Evolutionary conservation across 2,888 invertebrate genomes (phyloP).

Genomic region (Chelonus formosanus): DNA sequence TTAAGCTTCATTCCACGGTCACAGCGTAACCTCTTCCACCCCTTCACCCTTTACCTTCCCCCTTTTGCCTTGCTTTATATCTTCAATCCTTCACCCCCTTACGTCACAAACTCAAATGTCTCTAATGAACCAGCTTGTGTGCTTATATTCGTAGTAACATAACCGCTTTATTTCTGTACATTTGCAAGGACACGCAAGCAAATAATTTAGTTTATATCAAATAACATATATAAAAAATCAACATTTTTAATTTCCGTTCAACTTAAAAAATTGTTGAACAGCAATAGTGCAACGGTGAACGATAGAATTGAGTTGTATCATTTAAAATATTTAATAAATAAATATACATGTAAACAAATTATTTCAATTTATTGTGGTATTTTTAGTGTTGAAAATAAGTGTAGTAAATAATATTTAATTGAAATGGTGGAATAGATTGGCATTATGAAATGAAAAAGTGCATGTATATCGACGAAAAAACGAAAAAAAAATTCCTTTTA

Average conservation of each 20-base stretch:
- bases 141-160: slow-evolving; percentile 62
- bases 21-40: slow-evolving; percentile 38
- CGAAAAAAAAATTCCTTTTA: too few species aligned
- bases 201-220: slow-evolving; percentile 51
- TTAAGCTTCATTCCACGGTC: slow-evolving; percentile 45
- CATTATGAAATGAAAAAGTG: too few species aligned
- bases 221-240: not conserved
- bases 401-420: too few species aligned
- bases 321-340: too few species aligned
- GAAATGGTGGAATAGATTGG: too few species aligned
- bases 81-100: slow-evolving; percentile 34
- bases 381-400: too few species aligned
- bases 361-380: too few species aligned
- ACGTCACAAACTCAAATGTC: slow-evolving; percentile 62
- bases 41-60: not conserved
- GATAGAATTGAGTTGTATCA: too few species aligned
- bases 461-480: too few species aligned
- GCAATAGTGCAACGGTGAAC: too few species aligned
- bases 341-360: too few species aligned
- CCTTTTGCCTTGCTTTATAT: slow-evolving; percentile 55
- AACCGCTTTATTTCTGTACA: slow-evolving; percentile 54
- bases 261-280: slow-evolving; percentile 1
- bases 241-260: too few species aligned
- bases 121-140: slow-evolving; percentile 66
- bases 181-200: slow-evolving; percentile 42